Conservation (phyloP, 1,140 invertebrate species). For the Pseudomyrmex sp. region DNA sequence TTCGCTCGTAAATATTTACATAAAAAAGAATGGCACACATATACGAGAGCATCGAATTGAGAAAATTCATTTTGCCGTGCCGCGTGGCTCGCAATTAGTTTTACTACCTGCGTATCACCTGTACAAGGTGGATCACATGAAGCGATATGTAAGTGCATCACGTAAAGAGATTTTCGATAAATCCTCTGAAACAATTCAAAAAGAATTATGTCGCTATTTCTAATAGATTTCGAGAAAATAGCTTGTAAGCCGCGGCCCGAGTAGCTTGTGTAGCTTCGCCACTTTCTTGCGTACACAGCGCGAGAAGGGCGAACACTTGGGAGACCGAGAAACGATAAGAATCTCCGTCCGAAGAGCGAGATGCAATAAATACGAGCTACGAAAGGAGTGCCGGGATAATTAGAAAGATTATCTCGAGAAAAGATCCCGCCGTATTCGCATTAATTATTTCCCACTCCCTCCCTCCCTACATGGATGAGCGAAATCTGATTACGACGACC, state of each 20-base stretch:
- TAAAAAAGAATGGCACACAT: slow-evolving; percentile 4
- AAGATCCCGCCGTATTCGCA: slow-evolving; percentile 71
- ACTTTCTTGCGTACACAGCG: slow-evolving; percentile 30
- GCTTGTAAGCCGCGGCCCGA: too few relatives aligned
- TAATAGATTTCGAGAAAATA: too few relatives aligned
- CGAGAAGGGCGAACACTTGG: background rate
- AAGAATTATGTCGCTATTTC: too few relatives aligned
- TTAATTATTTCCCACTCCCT: slow-evolving; percentile 68
- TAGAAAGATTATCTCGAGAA: slow-evolving; percentile 73
- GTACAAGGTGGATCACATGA: too few relatives aligned
- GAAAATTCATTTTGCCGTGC: slow-evolving; percentile 17
- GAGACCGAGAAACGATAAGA: slow-evolving; percentile 58
- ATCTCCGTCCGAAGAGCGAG: slow-evolving; percentile 19
- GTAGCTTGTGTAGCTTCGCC: background rate
- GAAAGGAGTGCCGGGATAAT: slow-evolving; percentile 68
- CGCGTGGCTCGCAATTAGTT: too few relatives aligned
- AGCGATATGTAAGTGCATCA: too few relatives aligned
- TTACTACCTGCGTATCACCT: too few relatives aligned
- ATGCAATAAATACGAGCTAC: slow-evolving; percentile 21
- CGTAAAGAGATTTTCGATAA: too few relatives aligned
- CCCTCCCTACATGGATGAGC: slow-evolving; percentile 5
- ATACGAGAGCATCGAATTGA: slow-evolving; percentile 18
- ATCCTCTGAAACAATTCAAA: too few relatives aligned
- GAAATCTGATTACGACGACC: slow-evolving; percentile 66
- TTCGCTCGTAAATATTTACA: slow-evolving; percentile 43